These are phyloP conservation scores for Grallaria varia DNA, from an alignment of 2,113 vertebrate genomes.

Conservation along the genomic window DNA sequence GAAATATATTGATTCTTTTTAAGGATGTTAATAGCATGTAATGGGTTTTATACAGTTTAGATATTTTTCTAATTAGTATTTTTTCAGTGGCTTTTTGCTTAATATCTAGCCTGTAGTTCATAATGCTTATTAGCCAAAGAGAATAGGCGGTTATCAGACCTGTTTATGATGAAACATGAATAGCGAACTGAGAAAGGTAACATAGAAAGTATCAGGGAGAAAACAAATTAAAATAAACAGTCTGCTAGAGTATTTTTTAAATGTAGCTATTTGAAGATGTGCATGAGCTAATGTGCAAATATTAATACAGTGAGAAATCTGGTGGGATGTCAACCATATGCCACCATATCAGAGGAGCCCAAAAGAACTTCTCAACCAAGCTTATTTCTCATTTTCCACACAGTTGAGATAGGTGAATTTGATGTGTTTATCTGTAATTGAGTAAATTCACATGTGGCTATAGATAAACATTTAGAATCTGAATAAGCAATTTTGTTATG, in stretches of 20 bases:
- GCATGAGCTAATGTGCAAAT: not conserved
- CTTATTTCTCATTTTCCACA: not conserved
- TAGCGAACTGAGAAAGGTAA: not conserved
- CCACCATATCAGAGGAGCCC: not conserved
- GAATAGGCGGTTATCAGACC: not conserved
- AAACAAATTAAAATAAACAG: not conserved
- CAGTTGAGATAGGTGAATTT: not conserved
- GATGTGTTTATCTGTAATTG: not conserved
- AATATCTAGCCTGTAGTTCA: not conserved
- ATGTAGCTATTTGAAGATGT: not conserved
- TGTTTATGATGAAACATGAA: not conserved
- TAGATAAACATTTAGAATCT: not conserved
- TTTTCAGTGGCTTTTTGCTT: not conserved
- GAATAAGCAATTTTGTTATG: not conserved
- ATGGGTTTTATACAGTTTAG: not conserved
- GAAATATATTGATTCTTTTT: not conserved
- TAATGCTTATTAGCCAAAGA: not conserved
- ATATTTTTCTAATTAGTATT: not conserved
- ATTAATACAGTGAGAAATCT: slow-evolving; percentile 1
- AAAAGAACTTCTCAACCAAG: not conserved
- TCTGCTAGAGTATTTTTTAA: not conserved
- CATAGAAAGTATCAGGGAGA: not conserved
- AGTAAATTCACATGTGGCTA: not conserved
- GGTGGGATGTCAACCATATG: slow-evolving; percentile 13
- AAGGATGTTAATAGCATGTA: not conserved